Conservation (phyloP, 1,140 invertebrate species). For the Teleopsis dalmanni region DNA sequence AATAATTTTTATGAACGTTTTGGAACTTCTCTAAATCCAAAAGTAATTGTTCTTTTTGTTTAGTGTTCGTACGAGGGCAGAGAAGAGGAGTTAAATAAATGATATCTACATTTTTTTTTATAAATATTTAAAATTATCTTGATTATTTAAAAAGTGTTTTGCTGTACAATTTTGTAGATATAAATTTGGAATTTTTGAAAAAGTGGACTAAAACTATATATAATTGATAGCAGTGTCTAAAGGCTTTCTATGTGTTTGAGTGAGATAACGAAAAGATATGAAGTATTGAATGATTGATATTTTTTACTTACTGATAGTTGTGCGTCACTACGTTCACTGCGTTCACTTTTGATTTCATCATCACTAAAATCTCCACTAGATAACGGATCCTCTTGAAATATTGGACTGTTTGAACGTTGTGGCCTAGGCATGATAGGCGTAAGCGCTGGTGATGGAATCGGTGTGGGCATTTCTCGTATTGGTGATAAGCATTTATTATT, state of each 20-base stretch:
- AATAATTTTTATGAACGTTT: no score
- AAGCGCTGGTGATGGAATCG: conserved; percentile 58
- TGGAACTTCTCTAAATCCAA: no score
- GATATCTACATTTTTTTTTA: background rate
- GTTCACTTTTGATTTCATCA: conserved; percentile 22
- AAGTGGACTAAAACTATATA: no score
- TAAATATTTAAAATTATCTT: no score
- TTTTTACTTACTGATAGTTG: conserved; percentile 15
- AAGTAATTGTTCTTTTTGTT: background rate
- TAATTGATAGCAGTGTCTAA: no score
- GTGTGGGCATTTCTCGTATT: conserved; percentile 63
- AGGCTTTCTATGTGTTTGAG: no score
- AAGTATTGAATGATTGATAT: no score
- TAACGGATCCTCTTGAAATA: conserved; percentile 22
- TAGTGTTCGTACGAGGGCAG: background rate
- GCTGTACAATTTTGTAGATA: no score
- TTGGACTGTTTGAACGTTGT: conserved; percentile 17
- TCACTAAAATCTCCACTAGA: conserved; percentile 34
- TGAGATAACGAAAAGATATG: no score
- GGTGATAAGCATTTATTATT: conserved; percentile 66
- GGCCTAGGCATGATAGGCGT: conserved; percentile 54
- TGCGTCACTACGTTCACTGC: conserved; percentile 22
- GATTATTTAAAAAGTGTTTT: no score
- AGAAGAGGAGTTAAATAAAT: conserved; percentile 2
- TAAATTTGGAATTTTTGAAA: no score